Percentiles rank a stretch among this genome's conserved stretches.
Conservation (phyloP, 2,888 invertebrate species). For the Malachius bipustulatus region DNA sequence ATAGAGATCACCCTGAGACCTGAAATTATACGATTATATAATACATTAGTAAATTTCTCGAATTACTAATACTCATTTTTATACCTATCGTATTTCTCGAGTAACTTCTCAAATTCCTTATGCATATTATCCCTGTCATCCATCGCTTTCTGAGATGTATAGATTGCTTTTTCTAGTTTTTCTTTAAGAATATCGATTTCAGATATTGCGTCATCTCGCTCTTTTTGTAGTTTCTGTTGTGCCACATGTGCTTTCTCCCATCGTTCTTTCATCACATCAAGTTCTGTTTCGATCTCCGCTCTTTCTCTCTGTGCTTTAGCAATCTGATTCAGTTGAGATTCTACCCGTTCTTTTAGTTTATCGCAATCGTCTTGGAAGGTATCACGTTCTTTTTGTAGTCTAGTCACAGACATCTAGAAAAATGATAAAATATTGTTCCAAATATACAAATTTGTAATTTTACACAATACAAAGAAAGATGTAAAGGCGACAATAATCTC, state of each 20-base stretch:
- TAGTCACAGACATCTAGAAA: conserved; percentile 54
- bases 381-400: conserved; percentile 83
- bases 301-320: conserved; percentile 73
- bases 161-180: conserved; percentile 77
- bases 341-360: conserved; percentile 69
- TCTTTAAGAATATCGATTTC: conserved; percentile 82
- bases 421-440: too few species aligned
- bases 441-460: too few species aligned
- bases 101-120: conserved; percentile 84
- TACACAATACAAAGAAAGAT: too few species aligned
- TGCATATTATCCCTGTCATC: conserved; percentile 81
- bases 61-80: conserved; percentile 33
- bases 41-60: background rate
- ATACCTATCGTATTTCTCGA: conserved; percentile 88
- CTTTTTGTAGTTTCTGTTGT: conserved; percentile 77
- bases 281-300: conserved; percentile 73
- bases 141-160: conserved; percentile 67
- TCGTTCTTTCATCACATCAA: conserved; percentile 75
- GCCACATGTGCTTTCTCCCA: conserved; percentile 78
- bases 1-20: conserved; percentile 82
- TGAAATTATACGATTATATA: conserved; percentile 33
- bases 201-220: conserved; percentile 72
- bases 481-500: conserved; percentile 19
- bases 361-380: conserved; percentile 69
- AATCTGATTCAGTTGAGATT: conserved; percentile 69